Evolutionary conservation across 2,113 vertebrate genomes (phyloP).

Genomic region (Nannospalax galili): DNA sequence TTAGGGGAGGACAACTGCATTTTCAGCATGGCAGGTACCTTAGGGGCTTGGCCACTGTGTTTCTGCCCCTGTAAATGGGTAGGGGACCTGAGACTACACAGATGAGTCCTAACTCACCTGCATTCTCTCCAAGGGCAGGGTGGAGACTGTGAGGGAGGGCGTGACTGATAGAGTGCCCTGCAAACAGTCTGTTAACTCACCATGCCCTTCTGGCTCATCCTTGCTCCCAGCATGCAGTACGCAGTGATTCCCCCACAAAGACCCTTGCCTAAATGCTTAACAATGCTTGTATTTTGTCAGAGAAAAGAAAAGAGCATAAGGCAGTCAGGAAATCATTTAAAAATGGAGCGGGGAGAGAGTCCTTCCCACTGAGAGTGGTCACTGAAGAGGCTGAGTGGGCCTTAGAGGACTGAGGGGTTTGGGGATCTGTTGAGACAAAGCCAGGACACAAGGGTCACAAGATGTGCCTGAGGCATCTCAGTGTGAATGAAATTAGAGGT

Average conservation of each 20-base stretch:
- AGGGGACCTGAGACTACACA: background rate
- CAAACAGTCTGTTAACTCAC: background rate
- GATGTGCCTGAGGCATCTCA: background rate
- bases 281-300: background rate
- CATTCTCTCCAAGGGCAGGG: background rate
- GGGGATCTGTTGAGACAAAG: background rate
- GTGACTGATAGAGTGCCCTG: background rate
- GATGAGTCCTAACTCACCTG: background rate
- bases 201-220: background rate
- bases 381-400: background rate
- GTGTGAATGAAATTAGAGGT: background rate
- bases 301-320: background rate
- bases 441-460: background rate
- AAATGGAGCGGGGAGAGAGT: background rate
- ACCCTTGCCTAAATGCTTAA: background rate
- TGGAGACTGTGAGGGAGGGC: background rate
- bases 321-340: background rate
- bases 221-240: no score
- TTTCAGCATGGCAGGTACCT: conserved; percentile 40
- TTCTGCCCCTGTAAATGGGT: background rate
- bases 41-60: background rate
- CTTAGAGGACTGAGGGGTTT: background rate
- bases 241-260: background rate
- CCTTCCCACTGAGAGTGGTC: background rate
- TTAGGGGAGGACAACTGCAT: background rate